phyloP scores from a whole-genome alignment of 2,797 vertebrate genomes.

The Epinephelus coioides region DNA sequence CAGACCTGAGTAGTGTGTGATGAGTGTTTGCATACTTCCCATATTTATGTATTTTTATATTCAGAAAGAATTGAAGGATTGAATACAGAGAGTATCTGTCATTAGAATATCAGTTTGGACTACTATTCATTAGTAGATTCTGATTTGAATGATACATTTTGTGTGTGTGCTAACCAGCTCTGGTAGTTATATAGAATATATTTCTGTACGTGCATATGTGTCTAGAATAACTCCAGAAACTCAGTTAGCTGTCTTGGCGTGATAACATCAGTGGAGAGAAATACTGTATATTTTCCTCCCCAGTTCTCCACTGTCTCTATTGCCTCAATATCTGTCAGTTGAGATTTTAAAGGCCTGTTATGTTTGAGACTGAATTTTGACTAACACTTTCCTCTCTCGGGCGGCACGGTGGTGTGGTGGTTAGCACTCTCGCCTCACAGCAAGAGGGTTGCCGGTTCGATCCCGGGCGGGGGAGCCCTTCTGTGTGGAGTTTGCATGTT shows the following conservation, averaged over 20 bases:
- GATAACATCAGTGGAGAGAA: conserved; percentile 64
- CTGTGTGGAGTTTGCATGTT: no score
- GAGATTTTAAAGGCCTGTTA: no score
- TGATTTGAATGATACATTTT: neutral
- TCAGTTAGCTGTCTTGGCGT: no score
- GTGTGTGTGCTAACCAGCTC: neutral
- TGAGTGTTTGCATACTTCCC: conserved; percentile 41
- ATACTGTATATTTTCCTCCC: conserved; percentile 40
- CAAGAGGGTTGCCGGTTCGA: no score
- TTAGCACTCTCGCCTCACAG: no score
- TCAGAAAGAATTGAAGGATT: neutral
- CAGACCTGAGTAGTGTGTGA: conserved; percentile 38
- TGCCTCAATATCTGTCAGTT: neutral
- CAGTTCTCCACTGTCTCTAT: conserved; percentile 28
- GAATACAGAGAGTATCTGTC: conserved; percentile 7
- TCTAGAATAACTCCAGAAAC: conserved; percentile 4
- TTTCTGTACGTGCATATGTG: neutral
- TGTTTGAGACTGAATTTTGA: no score
- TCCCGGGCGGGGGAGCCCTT: no score
- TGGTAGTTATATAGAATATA: no score
- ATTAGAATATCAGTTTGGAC: conserved; percentile 16
- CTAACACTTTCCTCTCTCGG: no score
- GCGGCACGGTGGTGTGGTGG: no score
- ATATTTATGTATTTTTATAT: neutral
- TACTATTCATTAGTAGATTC: neutral